Percentiles rank a stretch among this genome's conserved stretches.
phyloP scores from a whole-genome alignment of 2,113 vertebrate species.

The Hemiprocne comata region DNA sequence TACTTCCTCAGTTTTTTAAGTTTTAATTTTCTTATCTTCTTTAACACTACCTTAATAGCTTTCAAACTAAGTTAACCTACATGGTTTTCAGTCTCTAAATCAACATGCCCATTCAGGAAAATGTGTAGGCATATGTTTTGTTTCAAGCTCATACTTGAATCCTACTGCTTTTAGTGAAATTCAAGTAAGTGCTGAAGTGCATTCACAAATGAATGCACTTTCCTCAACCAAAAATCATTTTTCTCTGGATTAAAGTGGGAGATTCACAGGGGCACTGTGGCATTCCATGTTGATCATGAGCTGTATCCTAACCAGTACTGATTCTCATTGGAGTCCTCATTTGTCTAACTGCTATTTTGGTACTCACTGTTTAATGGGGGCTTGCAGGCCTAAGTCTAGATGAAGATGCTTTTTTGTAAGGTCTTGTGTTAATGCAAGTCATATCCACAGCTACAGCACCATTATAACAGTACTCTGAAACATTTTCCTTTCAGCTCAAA shows the following conservation, averaged over 20 bases:
- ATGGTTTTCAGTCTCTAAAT: background rate
- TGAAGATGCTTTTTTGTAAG: background rate
- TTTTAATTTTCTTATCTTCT: background rate
- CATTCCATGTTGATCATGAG: background rate
- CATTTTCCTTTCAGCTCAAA: conserved; percentile 1
- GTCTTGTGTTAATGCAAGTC: background rate
- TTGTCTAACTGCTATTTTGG: background rate
- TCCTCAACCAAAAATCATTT: background rate
- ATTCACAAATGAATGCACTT: background rate
- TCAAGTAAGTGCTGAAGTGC: background rate
- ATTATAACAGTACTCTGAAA: background rate
- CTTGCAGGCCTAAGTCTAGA: background rate
- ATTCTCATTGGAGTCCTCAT: background rate
- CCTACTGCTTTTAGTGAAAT: background rate
- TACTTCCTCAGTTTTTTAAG: background rate
- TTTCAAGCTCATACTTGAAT: background rate
- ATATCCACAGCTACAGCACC: background rate
- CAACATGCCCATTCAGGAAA: background rate
- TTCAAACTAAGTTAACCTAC: background rate
- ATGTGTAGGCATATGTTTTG: background rate
- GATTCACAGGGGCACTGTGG: background rate
- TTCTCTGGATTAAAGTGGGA: background rate
- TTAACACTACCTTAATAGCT: background rate
- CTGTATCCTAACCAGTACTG: background rate
- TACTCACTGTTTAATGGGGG: background rate